Evolutionary conservation across 2,888 invertebrate species (phyloP).

Genomic region (Baronia brevicornis): DNA sequence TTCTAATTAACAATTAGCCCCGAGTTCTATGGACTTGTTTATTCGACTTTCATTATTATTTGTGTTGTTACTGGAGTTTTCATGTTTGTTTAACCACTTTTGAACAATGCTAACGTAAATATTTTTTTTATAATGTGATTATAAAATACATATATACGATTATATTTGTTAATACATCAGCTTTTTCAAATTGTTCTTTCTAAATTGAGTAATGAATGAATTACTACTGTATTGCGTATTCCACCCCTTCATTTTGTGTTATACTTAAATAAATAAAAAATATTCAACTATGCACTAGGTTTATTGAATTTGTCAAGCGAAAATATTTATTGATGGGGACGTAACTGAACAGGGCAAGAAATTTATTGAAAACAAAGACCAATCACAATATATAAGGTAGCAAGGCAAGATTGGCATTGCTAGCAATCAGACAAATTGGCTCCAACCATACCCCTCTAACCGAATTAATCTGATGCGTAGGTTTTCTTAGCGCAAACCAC

Average conservation of each 20-base stretch:
- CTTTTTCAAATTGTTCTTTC: no score
- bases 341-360: slow-evolving; percentile 64
- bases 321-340: slow-evolving; percentile 73
- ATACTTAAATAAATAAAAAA: slow-evolving; percentile 38
- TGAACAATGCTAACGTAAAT: no score
- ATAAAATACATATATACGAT: no score
- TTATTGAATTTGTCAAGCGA: slow-evolving; percentile 72
- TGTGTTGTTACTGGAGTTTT: no score
- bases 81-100: no score
- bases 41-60: no score
- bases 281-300: slow-evolving; percentile 52
- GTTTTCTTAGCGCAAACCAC: slow-evolving; percentile 69
- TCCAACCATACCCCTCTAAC: slow-evolving; percentile 66
- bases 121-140: no score
- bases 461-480: slow-evolving; percentile 70
- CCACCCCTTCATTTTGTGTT: slow-evolving; percentile 1
- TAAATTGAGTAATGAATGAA: slow-evolving; percentile 1
- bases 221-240: not conserved
- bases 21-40: slow-evolving; percentile 32
- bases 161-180: no score
- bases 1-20: slow-evolving; percentile 59
- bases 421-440: slow-evolving; percentile 77
- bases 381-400: slow-evolving; percentile 50
- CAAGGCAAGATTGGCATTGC: slow-evolving; percentile 64
- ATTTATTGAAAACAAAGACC: slow-evolving; percentile 66